These are phyloP conservation scores for Psephotus haematonotus DNA, from an alignment of 2,113 vertebrate genomes.

Conservation along the genomic window DNA sequence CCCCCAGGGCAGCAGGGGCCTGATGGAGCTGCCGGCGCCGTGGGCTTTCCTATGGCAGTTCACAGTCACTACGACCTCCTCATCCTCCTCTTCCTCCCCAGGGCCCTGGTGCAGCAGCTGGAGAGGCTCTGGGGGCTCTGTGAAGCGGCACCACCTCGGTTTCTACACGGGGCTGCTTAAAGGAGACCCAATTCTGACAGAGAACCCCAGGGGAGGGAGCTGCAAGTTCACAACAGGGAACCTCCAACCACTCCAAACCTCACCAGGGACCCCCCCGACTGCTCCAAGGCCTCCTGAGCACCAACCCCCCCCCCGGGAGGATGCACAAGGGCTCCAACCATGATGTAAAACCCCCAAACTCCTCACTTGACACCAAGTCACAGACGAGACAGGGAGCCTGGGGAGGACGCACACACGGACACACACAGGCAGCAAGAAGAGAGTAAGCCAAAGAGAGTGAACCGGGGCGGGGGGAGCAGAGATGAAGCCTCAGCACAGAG, in stretches of 20 bases:
- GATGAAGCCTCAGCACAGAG: slow-evolving; percentile 42
- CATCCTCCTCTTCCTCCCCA: not conserved
- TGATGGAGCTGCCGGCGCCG: not conserved
- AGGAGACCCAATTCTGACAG: not conserved
- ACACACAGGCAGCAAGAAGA: slow-evolving; percentile 47
- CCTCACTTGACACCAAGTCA: slow-evolving; percentile 23
- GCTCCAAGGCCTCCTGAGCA: not conserved
- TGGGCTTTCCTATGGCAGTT: not conserved
- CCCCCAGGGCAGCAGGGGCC: not conserved
- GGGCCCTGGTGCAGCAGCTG: not conserved
- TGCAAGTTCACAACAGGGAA: not conserved
- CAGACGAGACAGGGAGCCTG: not conserved
- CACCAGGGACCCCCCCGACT: too few species aligned
- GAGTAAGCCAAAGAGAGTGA: not conserved
- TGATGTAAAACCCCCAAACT: not conserved
- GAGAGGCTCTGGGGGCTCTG: not conserved
- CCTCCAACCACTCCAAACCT: not conserved
- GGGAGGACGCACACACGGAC: not conserved
- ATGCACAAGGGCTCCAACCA: not conserved
- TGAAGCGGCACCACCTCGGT: not conserved
- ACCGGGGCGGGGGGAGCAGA: slow-evolving; percentile 6
- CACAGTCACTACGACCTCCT: not conserved
- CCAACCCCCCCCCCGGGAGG: not conserved
- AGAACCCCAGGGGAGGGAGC: not conserved
- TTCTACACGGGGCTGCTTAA: not conserved